Percentiles rank a stretch among this genome's conserved stretches.
phyloP scores from a whole-genome alignment of 2,113 vertebrate species.

The Sinocyclocheilus rhinocerous region DNA sequence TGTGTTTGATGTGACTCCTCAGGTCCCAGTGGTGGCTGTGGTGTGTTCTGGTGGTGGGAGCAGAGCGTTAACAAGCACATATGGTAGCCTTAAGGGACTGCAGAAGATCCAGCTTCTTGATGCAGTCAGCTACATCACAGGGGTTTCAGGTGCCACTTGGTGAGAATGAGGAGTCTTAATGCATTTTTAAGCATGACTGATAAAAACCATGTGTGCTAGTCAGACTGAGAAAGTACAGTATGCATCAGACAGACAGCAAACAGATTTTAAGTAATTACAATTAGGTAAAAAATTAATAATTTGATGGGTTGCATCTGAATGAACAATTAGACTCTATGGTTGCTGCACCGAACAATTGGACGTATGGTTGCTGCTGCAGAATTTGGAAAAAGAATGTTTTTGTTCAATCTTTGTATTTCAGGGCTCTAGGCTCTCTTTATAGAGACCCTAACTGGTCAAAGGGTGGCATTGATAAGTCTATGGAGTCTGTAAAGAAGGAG shows the following conservation, averaged over 20 bases:
- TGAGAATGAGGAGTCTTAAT: slow-evolving; percentile 63
- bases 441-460: slow-evolving; percentile 81
- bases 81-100: slow-evolving; percentile 80
- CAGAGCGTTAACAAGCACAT: slow-evolving; percentile 83
- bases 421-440: slow-evolving; percentile 82
- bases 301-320: too few species aligned
- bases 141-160: slow-evolving; percentile 89
- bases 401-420: slow-evolving; percentile 53
- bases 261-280: too few species aligned
- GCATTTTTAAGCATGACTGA: background rate
- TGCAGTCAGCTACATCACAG: slow-evolving; percentile 79
- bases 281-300: too few species aligned
- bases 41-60: slow-evolving; percentile 84
- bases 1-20: slow-evolving; percentile 45
- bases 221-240: background rate
- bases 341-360: too few species aligned
- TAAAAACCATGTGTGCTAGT: background rate
- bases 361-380: too few species aligned
- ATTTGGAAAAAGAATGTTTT: too few species aligned
- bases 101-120: slow-evolving; percentile 81
- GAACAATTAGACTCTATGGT: too few species aligned
- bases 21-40: slow-evolving; percentile 84
- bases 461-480: slow-evolving; percentile 67
- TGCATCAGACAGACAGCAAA: too few species aligned
- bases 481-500: slow-evolving; percentile 60